Evolutionary conservation across 2,797 vertebrate species (phyloP).

Genomic region (Atherinosoma microstoma): DNA sequence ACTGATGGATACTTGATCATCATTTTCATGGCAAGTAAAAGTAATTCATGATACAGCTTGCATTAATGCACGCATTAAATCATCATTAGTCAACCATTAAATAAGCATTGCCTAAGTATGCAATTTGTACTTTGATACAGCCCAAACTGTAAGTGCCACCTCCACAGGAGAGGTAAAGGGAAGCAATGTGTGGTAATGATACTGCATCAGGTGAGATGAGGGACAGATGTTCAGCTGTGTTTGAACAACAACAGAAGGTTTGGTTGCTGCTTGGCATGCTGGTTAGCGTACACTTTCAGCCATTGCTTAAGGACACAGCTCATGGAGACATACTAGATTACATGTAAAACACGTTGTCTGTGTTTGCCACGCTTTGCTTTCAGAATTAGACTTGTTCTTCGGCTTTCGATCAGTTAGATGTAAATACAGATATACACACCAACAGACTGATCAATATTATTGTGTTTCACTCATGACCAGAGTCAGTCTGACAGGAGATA

Average conservation of each 20-base stretch:
- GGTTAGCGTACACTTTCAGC: background rate
- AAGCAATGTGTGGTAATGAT: background rate
- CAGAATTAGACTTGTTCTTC: background rate
- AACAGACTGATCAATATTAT: slow-evolving; percentile 45
- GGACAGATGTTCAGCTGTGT: slow-evolving; percentile 3
- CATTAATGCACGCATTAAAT: background rate
- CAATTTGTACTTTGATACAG: background rate
- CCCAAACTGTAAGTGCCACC: background rate
- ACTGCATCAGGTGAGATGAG: slow-evolving; percentile 3
- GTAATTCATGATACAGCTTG: background rate
- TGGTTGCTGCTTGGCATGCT: background rate
- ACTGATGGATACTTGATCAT: background rate
- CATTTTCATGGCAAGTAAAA: background rate
- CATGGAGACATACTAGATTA: background rate
- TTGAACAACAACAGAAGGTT: slow-evolving; percentile 9
- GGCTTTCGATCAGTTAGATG: background rate
- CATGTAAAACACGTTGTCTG: background rate
- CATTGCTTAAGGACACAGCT: background rate
- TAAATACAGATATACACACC: slow-evolving; percentile 3
- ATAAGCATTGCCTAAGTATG: background rate
- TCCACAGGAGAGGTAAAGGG: background rate
- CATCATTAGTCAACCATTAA: background rate
- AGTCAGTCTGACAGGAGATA: slow-evolving; percentile 54
- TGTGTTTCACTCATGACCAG: slow-evolving; percentile 51
- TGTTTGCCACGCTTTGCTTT: accelerated